Evolutionary conservation across 2,888 invertebrate genomes (phyloP), one percentile per base, ranked within the genome.

Genomic region (Cecidostiba fungosa): DNA sequence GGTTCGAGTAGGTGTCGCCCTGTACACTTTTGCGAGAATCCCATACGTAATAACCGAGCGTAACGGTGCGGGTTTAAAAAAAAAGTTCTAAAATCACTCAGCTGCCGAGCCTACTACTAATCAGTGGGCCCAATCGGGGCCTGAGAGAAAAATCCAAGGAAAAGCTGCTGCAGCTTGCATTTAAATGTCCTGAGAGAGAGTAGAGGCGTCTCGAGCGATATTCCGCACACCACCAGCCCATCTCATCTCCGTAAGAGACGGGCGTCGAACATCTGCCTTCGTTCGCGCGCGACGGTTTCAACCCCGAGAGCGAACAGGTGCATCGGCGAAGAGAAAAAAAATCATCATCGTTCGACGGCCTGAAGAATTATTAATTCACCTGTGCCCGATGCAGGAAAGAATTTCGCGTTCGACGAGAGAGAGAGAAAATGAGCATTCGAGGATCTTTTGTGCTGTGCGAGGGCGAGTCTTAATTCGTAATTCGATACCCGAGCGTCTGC

Each of bases 181-280:
- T 59, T 59, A 59, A 59, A 59, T 59, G n/a, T 59, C 54, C 54
- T n/a, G 76, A 36, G 8, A 76, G 29, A 76, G 54, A 76, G 54
- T 12, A 19, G 43, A 43, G 66, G 62, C 78, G 43, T 29, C n/a
- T 19, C 19, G 54, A n/a, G 54, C 54, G 66, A 29, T 12, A 62
- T 62, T 62, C 62, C 62, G 62, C 62, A 23, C 47, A 62, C 62
- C 23, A 66, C 29, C 66, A 26, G 23, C 16, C 66, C 72, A 19
- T n/a, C 72, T 81, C 81, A 81, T 81, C 74, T 81, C 74, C 26
- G 39, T 29, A 74, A 66, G 72, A 72, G 39, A 12, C 39, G 10
- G n/a, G 82, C 73, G 47, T 39, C 62, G 59, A 83, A 83, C 83
- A 84, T 87, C 80, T 84, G 87, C 83, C 80, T 79, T 19, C 19